These are phyloP conservation scores for Sorex fumeus DNA, from an alignment of 2,113 vertebrate genomes.

Conservation along the genomic window DNA sequence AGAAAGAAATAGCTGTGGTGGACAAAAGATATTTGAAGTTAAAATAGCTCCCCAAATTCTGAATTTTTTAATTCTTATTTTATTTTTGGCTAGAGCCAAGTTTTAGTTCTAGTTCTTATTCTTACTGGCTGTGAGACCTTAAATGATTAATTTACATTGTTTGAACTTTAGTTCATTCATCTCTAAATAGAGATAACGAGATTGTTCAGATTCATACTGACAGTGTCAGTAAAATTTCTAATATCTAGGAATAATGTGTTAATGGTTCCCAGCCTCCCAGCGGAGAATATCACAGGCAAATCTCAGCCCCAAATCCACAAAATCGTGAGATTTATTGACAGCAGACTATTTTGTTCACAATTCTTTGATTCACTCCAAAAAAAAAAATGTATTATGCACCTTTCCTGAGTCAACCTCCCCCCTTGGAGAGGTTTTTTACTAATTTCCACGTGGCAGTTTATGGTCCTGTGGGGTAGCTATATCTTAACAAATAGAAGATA, in stretches of 20 bases:
- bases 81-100: not conserved
- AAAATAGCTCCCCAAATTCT: too few relatives aligned
- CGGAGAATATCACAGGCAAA: not conserved
- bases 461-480: not conserved
- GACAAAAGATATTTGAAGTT: too few relatives aligned
- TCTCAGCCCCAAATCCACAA: not conserved
- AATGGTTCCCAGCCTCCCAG: not conserved
- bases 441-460: not conserved
- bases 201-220: not conserved
- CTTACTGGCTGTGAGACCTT: not conserved
- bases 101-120: constrained; percentile 8
- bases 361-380: not conserved
- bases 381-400: not conserved
- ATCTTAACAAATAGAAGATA: constrained; percentile 9
- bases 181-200: not conserved
- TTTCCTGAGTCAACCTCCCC: not conserved
- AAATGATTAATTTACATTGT: not conserved
- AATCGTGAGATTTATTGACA: constrained; percentile 20
- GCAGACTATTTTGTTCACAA: not conserved
- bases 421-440: not conserved
- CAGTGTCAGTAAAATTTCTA: not conserved
- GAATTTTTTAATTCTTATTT: too few relatives aligned
- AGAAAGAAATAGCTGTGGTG: too few relatives aligned
- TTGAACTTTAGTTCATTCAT: not conserved
- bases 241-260: not conserved